These are phyloP conservation scores for Bombus cullumanus DNA, from an alignment of 1,140 invertebrate species.

Conservation along the genomic window DNA sequence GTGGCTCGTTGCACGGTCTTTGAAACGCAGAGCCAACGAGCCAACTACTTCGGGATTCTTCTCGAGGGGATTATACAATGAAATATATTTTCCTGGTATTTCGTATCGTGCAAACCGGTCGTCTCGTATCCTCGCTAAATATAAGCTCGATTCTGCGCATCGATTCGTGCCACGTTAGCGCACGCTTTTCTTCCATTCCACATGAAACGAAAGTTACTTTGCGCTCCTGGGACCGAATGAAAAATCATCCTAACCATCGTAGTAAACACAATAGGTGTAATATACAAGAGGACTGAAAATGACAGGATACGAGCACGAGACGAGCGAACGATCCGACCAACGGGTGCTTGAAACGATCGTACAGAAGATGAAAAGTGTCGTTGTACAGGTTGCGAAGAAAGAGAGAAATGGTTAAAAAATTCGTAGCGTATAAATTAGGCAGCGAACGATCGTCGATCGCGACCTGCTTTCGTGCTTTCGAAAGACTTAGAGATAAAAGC, in stretches of 20 bases:
- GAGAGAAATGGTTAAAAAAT: not conserved
- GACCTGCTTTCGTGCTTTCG: too few species aligned
- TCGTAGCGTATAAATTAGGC: too few species aligned
- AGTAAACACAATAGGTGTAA: not conserved
- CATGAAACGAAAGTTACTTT: not conserved
- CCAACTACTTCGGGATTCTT: slow-evolving; percentile 20
- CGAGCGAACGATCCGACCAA: not conserved
- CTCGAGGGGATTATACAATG: slow-evolving; percentile 78
- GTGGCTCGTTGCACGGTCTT: not conserved
- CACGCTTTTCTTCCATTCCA: slow-evolving; percentile 11
- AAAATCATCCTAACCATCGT: not conserved
- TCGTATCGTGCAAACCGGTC: slow-evolving; percentile 51
- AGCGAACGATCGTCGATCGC: not conserved
- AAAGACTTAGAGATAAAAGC: too few species aligned
- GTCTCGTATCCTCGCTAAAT: slow-evolving; percentile 73
- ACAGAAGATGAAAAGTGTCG: not conserved
- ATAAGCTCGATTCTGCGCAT: slow-evolving; percentile 69
- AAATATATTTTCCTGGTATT: slow-evolving; percentile 77
- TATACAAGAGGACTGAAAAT: not conserved
- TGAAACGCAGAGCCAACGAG: not conserved
- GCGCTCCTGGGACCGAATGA: not conserved
- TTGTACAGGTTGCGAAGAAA: not conserved
- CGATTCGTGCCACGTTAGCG: slow-evolving; percentile 19
- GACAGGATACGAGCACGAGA: not conserved
- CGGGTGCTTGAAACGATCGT: not conserved